Evolutionary conservation across 2,888 invertebrate genomes (phyloP).

Genomic region (Euplexia lucipara): DNA sequence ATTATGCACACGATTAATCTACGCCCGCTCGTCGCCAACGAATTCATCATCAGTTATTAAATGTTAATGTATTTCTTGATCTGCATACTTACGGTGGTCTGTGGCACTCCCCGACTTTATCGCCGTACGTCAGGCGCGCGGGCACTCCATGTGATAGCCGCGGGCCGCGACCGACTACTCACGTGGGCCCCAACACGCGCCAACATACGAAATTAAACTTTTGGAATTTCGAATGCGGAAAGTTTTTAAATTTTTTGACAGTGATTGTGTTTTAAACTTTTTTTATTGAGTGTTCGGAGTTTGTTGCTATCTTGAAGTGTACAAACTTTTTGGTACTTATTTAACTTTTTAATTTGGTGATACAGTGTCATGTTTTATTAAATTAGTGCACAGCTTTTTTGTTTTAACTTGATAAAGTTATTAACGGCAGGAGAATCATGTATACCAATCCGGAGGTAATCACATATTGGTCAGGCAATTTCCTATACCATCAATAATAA

Average conservation of each 20-base stretch:
- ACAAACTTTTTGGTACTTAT: constrained; percentile 21
- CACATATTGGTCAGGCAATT: constrained; percentile 83
- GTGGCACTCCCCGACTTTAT: constrained; percentile 82
- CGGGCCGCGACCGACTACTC: constrained; percentile 76
- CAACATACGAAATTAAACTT: constrained; percentile 71
- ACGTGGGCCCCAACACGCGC: constrained; percentile 72
- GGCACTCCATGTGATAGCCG: constrained; percentile 90
- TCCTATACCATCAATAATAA: constrained; percentile 83
- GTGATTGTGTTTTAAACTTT: constrained; percentile 49
- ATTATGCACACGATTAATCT: constrained; percentile 50
- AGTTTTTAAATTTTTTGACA: constrained; percentile 49
- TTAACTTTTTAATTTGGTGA: constrained; percentile 28
- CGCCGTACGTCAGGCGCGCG: constrained; percentile 76
- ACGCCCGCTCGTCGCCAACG: constrained; percentile 30
- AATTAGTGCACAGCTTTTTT: constrained; percentile 28
- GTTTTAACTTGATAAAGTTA: constrained; percentile 64
- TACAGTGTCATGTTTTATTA: constrained; percentile 51
- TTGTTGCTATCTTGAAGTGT: constrained; percentile 24
- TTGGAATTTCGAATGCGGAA: constrained; percentile 60
- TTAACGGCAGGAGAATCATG: constrained; percentile 59
- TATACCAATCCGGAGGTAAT: constrained; percentile 71
- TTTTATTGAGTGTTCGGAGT: constrained; percentile 13
- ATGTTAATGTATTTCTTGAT: constrained; percentile 66
- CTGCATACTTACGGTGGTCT: constrained; percentile 71
- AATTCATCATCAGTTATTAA: constrained; percentile 52